Conservation (phyloP, 2,888 invertebrate species). For the Lycophotia porphyrea region DNA sequence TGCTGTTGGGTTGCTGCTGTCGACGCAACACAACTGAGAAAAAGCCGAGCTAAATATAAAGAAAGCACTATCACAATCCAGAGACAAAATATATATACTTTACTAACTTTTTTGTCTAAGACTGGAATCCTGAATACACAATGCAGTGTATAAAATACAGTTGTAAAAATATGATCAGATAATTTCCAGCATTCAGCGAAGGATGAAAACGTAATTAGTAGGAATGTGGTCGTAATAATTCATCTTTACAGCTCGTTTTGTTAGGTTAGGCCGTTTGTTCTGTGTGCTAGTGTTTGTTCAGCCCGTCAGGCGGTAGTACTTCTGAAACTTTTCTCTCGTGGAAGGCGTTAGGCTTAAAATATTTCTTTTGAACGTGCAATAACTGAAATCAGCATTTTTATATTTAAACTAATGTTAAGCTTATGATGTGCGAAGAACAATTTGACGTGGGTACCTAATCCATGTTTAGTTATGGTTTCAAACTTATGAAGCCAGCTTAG, state of each 20-base stretch:
- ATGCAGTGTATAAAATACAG: slow-evolving; percentile 1
- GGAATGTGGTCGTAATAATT: slow-evolving; percentile 34
- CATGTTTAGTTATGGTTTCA: background rate
- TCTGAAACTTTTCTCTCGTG: background rate
- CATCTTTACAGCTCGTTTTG: slow-evolving; percentile 2
- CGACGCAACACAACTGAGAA: background rate
- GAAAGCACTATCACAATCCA: background rate
- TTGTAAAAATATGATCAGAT: slow-evolving; percentile 2
- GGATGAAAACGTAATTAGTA: slow-evolving; percentile 22
- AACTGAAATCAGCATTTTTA: background rate
- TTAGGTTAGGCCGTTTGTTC: slow-evolving; percentile 15
- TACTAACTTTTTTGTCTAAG: background rate
- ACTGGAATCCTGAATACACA: background rate
- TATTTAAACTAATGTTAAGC: background rate
- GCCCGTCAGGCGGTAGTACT: background rate
- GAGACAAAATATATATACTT: background rate
- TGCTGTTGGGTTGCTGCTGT: background rate
- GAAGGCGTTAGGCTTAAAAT: background rate
- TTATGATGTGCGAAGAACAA: background rate
- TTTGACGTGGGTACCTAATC: background rate
- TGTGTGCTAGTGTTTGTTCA: slow-evolving; percentile 1
- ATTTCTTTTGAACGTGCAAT: background rate
- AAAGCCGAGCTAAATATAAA: too few species aligned
- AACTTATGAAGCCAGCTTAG: background rate
- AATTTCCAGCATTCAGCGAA: slow-evolving; percentile 13